Base-by-base conservation (phyloP, 2,113 vertebrate genomes). In the Saguinus midas region DNA sequence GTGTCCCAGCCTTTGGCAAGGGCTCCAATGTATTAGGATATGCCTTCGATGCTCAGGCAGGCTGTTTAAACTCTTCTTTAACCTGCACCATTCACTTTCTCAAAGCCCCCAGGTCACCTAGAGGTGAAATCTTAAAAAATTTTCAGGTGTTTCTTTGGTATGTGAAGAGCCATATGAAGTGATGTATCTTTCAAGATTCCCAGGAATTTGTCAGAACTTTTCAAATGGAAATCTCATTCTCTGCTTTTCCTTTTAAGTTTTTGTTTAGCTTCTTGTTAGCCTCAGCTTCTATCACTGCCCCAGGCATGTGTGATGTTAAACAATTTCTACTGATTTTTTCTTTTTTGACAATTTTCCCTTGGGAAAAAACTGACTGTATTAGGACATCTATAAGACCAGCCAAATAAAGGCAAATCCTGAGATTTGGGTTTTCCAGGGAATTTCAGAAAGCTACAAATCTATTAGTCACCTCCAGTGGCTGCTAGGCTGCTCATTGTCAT, bases 321-420 rank as follows among this genome's bases (percentile, higher is more conserved):
- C 40, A 89, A 89, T 75, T 78, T 40, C 73, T 96, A 73, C 35
- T 82, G 82, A 96, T 97, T 78, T 32, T 89, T 64, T 61, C 50
- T 64, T 64, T 88, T 91, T 87, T 95, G 92, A 96, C 86, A 96
- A 61, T 80, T 79, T 35, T 58, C 86, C 37, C 17, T 66, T 5
- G 25, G 48, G 40, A 90, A 81, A 93, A 76, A 37, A 3, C 18
- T 90, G 29, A 64, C 64, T 64, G 90, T 20, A 55, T 25, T 80
- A 25, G 58, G 11, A 68, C 27, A 18, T 11, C 13, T 55, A n/a
- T 40, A 40, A 88, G 32, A 85, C 79, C 55, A 17, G 57, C 75
- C 32, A 95, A 80, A 95, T 75, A 87, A 93, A 85, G 66, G 29
- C 43, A 96, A 64, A 5, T 14, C 25, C 43, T 78, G 20, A 55